Conservation (phyloP, 2,888 invertebrate genomes). For the Brachylomia viminalis region DNA sequence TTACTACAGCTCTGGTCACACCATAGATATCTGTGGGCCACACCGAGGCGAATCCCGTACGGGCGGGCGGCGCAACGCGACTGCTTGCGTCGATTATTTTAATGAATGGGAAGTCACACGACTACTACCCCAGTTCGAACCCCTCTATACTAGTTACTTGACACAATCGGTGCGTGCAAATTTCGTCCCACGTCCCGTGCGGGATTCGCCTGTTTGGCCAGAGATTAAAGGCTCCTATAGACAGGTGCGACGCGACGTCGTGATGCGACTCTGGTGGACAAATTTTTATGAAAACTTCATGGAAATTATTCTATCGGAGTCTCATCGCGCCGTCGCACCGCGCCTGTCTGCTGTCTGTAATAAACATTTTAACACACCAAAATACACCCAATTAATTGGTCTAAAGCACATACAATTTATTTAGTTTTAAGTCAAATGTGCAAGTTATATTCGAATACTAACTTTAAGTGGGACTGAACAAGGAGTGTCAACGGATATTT, state of each 20-base stretch:
- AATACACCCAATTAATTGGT: neutral
- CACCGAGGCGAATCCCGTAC: neutral
- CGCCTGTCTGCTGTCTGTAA: neutral
- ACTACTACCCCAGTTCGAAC: neutral
- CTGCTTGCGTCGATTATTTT: neutral
- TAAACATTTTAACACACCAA: neutral
- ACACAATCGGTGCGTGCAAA: neutral
- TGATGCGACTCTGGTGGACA: neutral
- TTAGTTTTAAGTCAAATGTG: too few species aligned
- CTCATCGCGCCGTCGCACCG: too few species aligned
- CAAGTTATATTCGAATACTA: constrained; percentile 16
- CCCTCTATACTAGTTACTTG: neutral
- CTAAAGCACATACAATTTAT: too few species aligned
- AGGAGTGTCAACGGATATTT: neutral
- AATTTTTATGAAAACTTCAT: neutral
- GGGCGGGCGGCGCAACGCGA: neutral
- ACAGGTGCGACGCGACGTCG: neutral
- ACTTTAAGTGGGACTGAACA: neutral
- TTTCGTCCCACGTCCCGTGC: too few species aligned
- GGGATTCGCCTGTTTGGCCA: too few species aligned
- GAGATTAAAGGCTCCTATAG: neutral
- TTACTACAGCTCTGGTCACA: too few species aligned
- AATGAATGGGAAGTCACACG: neutral
- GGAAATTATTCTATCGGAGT: neutral
- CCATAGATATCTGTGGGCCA: too few species aligned